Conservation (phyloP, 2,113 vertebrate genomes). For the Tonatia bakeri region DNA sequence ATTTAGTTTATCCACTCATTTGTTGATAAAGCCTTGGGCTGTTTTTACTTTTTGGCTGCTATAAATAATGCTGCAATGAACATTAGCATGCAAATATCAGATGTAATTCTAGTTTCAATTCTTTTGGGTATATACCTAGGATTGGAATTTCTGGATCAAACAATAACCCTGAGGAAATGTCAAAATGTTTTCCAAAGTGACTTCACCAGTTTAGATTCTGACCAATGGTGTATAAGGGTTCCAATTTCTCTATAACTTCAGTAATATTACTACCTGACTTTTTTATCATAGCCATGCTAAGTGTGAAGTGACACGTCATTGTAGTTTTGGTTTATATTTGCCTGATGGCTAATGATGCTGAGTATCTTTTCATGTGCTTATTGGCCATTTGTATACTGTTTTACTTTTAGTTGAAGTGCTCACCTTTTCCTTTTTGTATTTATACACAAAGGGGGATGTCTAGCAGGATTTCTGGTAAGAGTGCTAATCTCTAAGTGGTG, state of each 20-base stretch:
- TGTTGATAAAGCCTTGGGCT: background rate
- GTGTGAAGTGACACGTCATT: background rate
- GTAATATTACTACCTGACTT: background rate
- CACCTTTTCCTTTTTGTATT: background rate
- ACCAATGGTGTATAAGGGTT: background rate
- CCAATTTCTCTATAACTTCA: background rate
- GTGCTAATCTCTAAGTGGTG: background rate
- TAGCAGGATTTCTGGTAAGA: background rate
- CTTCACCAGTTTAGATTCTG: background rate
- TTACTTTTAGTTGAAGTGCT: background rate
- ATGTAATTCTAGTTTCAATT: background rate
- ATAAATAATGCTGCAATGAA: background rate
- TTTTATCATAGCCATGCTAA: background rate
- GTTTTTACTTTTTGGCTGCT: background rate
- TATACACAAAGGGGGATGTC: background rate
- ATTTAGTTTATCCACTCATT: background rate
- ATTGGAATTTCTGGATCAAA: background rate
- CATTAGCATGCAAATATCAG: background rate
- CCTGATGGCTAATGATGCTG: background rate
- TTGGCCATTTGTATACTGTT: background rate
- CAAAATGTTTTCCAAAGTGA: no score
- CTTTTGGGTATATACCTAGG: background rate
- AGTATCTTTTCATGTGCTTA: background rate
- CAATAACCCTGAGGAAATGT: background rate
- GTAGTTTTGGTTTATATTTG: conserved; percentile 14